Conservation (phyloP, 2,888 invertebrate genomes). For the Troilus luridus region DNA sequence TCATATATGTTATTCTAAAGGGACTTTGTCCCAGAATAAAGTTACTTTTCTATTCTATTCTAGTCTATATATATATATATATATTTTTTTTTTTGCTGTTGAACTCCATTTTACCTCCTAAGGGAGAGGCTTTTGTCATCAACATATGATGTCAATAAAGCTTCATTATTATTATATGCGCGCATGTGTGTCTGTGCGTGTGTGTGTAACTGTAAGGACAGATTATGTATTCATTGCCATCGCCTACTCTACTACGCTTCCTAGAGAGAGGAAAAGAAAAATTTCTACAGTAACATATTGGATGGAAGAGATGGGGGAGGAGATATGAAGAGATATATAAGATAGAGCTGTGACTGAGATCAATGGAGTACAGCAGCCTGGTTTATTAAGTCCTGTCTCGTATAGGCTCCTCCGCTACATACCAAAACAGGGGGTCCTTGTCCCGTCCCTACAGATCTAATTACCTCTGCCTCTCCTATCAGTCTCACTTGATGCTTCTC, state of each 20-base stretch:
- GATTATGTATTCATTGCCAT: background rate
- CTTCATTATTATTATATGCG: too few species aligned
- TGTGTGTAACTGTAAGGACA: background rate
- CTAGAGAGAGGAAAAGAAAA: background rate
- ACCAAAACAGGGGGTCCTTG: conserved; percentile 40
- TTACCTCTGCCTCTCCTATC: background rate
- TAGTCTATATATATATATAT: too few species aligned
- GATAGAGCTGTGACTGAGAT: conserved; percentile 39
- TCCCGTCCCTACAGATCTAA: conserved; percentile 44
- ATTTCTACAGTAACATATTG: background rate
- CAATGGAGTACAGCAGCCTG: conserved; percentile 16
- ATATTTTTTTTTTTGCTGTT: too few species aligned
- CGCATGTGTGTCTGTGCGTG: too few species aligned
- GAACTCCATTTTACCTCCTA: too few species aligned
- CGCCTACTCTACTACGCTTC: background rate
- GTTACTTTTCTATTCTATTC: too few species aligned
- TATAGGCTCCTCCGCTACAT: conserved; percentile 29
- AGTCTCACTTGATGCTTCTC: background rate
- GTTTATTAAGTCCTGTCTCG: conserved; percentile 40
- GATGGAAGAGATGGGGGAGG: background rate
- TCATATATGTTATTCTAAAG: too few species aligned
- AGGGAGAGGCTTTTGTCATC: too few species aligned
- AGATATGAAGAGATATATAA: conserved; percentile 34
- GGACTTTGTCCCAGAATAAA: too few species aligned
- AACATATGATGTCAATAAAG: too few species aligned